These are phyloP conservation scores for Ceramica pisi DNA, from an alignment of 2,888 invertebrate genomes.

Conservation along the genomic window DNA sequence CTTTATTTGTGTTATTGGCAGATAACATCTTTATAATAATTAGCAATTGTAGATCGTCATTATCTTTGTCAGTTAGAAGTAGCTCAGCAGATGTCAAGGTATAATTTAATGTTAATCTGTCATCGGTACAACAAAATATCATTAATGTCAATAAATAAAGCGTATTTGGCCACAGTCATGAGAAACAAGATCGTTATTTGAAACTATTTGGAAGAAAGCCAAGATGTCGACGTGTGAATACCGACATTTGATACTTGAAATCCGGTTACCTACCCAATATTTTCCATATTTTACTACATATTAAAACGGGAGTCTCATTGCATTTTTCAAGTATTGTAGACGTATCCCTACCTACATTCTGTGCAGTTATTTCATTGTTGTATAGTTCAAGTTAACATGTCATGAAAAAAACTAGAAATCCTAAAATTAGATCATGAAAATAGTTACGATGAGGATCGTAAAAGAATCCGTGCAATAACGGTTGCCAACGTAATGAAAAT, in stretches of 20 bases:
- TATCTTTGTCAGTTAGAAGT: constrained; percentile 33
- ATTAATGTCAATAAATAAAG: constrained; percentile 68
- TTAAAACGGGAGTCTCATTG: constrained; percentile 32
- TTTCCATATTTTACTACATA: constrained; percentile 47
- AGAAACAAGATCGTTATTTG: constrained; percentile 78
- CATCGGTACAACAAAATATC: constrained; percentile 47
- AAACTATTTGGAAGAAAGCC: constrained; percentile 82
- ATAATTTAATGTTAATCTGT: constrained; percentile 47
- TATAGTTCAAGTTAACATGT: constrained; percentile 11
- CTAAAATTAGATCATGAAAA: constrained; percentile 66
- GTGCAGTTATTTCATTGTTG: neutral
- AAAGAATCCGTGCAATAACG: constrained; percentile 72
- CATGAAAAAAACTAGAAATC: constrained; percentile 31
- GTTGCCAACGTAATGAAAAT: constrained; percentile 76
- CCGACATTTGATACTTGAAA: constrained; percentile 84
- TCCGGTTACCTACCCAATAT: constrained; percentile 59
- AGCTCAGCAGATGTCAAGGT: constrained; percentile 50
- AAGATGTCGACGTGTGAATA: constrained; percentile 75
- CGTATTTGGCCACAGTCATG: constrained; percentile 79
- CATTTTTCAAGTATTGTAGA: constrained; percentile 9
- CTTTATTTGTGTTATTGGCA: neutral
- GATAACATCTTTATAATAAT: neutral
- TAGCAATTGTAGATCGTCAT: constrained; percentile 1
- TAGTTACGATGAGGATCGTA: constrained; percentile 60
- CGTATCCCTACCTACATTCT: constrained; percentile 17